Conservation (phyloP, 2,888 invertebrate genomes). For the Smittia sp. region DNA sequence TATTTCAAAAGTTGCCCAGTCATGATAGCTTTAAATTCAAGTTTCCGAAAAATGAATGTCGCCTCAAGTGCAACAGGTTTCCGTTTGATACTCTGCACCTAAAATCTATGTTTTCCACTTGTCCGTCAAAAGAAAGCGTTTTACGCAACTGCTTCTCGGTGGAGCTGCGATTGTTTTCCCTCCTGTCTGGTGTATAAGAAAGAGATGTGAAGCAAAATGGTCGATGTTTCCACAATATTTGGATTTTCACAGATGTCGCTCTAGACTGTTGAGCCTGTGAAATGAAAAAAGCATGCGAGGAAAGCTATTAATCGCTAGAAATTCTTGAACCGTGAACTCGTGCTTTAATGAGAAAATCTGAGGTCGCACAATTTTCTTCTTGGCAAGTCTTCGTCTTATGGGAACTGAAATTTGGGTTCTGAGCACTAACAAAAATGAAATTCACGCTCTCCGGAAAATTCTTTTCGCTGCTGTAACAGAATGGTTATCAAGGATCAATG, state of each 20-base stretch:
- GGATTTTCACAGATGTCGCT: constrained; percentile 25
- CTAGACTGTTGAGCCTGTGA: not conserved
- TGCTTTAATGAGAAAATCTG: constrained; percentile 2
- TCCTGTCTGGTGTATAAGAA: not conserved
- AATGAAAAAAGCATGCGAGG: not conserved
- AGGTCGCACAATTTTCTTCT: no score
- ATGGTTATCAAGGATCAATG: not conserved
- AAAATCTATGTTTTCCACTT: no score
- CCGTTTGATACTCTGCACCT: constrained; percentile 1
- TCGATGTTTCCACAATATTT: not conserved
- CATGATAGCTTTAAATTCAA: constrained; percentile 6
- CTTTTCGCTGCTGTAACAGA: constrained; percentile 23
- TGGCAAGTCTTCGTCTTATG: no score
- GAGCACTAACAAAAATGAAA: no score
- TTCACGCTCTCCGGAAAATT: constrained; percentile 21
- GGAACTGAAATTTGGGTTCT: no score
- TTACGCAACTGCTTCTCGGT: constrained; percentile 11
- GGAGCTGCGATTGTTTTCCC: constrained; percentile 7
- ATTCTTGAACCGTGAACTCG: not conserved
- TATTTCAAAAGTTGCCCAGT: not conserved
- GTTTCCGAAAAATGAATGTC: not conserved
- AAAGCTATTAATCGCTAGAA: not conserved
- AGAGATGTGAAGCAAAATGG: constrained; percentile 28
- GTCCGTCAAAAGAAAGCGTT: no score
- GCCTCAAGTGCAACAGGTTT: not conserved